A percentile compares a stretch with the other conserved stretches of the same genome.
phyloP scores from a whole-genome alignment of 2,888 invertebrate genomes.

The Heliconius charithonia region DNA sequence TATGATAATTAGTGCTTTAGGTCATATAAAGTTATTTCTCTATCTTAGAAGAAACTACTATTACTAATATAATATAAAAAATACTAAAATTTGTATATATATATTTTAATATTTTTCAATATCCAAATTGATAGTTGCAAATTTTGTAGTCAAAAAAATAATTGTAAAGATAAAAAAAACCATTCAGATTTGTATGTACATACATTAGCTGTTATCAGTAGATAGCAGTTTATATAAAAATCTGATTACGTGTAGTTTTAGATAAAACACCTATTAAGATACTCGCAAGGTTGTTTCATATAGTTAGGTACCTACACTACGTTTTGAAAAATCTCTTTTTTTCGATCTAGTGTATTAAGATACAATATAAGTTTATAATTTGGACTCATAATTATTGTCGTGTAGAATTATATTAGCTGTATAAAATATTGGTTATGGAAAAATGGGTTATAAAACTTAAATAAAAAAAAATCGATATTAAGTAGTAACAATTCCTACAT shows the following conservation, averaged over 20 bases:
- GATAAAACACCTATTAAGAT: constrained; percentile 25
- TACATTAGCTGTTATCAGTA: constrained; percentile 39
- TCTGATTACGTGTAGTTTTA: constrained; percentile 39
- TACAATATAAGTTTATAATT: too few species aligned
- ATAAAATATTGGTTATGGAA: too few species aligned
- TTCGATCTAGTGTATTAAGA: too few species aligned
- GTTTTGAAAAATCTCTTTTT: neutral
- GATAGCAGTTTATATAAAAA: constrained; percentile 40
- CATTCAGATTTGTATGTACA: constrained; percentile 31
- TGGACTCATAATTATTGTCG: too few species aligned
- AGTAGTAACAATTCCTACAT: too few species aligned
- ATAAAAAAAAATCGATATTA: too few species aligned
- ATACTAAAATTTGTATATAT: neutral
- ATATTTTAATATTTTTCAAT: neutral
- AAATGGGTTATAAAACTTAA: too few species aligned
- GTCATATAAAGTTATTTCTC: neutral
- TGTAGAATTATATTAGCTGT: too few species aligned
- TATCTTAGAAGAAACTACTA: too few species aligned
- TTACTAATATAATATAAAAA: neutral
- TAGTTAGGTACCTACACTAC: neutral
- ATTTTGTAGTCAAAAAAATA: constrained; percentile 16
- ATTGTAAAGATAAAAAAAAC: constrained; percentile 28
- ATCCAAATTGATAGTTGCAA: neutral
- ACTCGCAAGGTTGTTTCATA: constrained; percentile 11
- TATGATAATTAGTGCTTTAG: neutral